phyloP scores from a whole-genome alignment of 1,140 invertebrate genomes.

The Drosophila trapezifrons region DNA sequence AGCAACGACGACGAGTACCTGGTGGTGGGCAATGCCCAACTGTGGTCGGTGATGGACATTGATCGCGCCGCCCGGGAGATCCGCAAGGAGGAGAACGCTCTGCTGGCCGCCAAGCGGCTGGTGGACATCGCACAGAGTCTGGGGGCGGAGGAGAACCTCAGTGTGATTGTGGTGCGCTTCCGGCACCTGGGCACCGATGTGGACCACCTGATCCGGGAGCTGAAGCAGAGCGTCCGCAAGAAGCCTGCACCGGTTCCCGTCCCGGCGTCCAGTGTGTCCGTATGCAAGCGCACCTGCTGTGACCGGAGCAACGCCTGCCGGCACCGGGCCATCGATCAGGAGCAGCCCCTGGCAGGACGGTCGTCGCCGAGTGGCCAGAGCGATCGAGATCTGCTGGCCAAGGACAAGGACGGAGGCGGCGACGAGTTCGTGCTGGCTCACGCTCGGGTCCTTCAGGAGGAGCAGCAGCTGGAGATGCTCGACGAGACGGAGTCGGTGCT shows the following conservation, averaged over 20 bases:
- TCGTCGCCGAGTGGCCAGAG: constrained; percentile 93
- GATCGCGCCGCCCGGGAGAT: constrained; percentile 91
- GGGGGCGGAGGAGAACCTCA: constrained; percentile 91
- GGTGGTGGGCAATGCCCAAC: constrained; percentile 90
- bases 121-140: constrained; percentile 93
- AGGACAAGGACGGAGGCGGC: constrained; percentile 41
- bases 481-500: constrained; percentile 87
- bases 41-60: constrained; percentile 91
- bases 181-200: constrained; percentile 87
- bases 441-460: constrained; percentile 85
- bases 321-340: constrained; percentile 83
- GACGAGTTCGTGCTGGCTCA: constrained; percentile 78
- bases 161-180: constrained; percentile 90
- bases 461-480: constrained; percentile 85
- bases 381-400: constrained; percentile 86
- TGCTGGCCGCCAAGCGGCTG: constrained; percentile 91
- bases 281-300: constrained; percentile 87
- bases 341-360: constrained; percentile 86
- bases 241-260: constrained; percentile 83
- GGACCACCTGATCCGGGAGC: constrained; percentile 90
- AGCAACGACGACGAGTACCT: constrained; percentile 93
- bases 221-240: constrained; percentile 88
- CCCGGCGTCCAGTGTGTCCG: constrained; percentile 70
- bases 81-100: constrained; percentile 89
- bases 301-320: constrained; percentile 87